Conservation (phyloP, 1,140 invertebrate species). For the Trachymyrmex septentrionalis region DNA sequence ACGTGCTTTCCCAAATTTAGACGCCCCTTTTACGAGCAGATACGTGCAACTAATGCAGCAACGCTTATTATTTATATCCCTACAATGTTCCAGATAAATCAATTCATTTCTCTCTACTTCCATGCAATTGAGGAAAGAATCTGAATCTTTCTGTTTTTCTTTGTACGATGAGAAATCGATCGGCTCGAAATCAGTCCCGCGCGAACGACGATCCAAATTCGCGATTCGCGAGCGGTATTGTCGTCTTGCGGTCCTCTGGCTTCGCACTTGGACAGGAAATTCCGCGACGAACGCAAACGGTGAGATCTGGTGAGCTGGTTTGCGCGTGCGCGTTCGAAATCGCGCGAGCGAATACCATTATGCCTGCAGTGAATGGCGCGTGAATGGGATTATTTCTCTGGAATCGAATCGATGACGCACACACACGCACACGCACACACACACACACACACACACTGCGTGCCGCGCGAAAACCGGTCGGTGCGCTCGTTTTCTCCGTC, state of each 20-base stretch:
- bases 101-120: not conserved
- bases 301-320: not conserved
- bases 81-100: not conserved
- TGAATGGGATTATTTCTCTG: slow-evolving; percentile 60
- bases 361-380: slow-evolving; percentile 45
- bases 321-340: not conserved
- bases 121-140: not conserved
- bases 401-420: slow-evolving; percentile 59
- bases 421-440: too few species aligned
- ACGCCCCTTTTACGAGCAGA: not conserved
- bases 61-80: not conserved
- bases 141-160: not conserved
- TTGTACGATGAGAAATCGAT: slow-evolving; percentile 5
- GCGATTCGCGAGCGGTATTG: not conserved
- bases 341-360: slow-evolving; percentile 34
- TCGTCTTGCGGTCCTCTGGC: too few species aligned
- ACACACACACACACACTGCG: too few species aligned
- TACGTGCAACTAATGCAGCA: not conserved
- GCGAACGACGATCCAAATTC: too few species aligned
- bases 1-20: slow-evolving; percentile 19
- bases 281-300: not conserved
- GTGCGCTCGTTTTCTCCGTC: not conserved
- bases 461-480: slow-evolving; percentile 35
- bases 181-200: not conserved
- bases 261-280: slow-evolving; percentile 9